A percentile compares a stretch with the other conserved stretches of the same genome.
Conservation (phyloP, 2,113 vertebrate genomes). For the Casuarius casuarius region DNA sequence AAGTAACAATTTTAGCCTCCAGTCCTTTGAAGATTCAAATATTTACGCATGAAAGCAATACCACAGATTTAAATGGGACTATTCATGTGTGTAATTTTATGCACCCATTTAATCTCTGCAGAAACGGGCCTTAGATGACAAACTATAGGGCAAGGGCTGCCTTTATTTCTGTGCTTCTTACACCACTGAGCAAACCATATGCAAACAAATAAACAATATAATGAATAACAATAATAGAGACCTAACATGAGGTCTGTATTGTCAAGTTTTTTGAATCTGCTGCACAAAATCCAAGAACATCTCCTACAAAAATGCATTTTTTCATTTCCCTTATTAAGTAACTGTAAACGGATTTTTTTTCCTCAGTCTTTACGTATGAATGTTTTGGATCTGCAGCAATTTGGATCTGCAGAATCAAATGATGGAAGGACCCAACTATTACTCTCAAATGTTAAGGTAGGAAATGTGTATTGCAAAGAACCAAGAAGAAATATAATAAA, state of each 20-base stretch:
- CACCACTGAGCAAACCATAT: conserved; percentile 11
- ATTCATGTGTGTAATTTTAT: conserved; percentile 44
- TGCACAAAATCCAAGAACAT: conserved; percentile 26
- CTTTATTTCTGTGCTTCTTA: conserved; percentile 36
- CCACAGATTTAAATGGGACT: conserved; percentile 20
- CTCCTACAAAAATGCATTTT: background rate
- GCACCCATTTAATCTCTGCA: conserved; percentile 17
- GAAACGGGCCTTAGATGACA: conserved; percentile 21
- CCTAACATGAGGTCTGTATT: background rate
- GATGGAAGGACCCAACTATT: background rate
- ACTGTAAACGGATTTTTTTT: background rate
- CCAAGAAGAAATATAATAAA: conserved; percentile 11
- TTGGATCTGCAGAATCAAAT: background rate
- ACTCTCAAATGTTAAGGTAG: background rate
- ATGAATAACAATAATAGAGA: background rate
- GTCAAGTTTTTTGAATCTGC: conserved; percentile 19
- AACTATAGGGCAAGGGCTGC: background rate
- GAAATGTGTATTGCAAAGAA: background rate
- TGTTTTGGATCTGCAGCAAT: background rate
- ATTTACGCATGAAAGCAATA: conserved; percentile 45
- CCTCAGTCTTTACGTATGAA: background rate
- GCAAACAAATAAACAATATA: conserved; percentile 44
- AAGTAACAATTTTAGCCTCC: conserved; percentile 28
- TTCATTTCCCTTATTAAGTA: background rate
- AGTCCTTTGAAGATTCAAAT: conserved; percentile 34